phyloP scores from a whole-genome alignment of 2,888 invertebrate genomes.

The Chaetogeoica ovagalla region DNA sequence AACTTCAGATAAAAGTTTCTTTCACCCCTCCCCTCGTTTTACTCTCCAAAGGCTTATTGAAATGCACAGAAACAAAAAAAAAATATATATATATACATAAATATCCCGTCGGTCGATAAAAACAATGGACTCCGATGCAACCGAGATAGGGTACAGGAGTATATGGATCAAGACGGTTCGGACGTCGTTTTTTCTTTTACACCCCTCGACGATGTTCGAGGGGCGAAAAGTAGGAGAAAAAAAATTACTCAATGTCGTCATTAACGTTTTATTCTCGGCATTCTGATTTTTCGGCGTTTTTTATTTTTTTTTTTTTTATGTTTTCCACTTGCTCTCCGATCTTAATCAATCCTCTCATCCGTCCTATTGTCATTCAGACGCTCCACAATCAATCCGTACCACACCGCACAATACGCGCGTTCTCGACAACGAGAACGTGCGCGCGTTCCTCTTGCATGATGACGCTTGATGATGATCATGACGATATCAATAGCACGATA shows the following conservation, averaged over 20 bases:
- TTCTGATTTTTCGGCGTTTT: background rate
- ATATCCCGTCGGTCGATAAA: constrained; percentile 29
- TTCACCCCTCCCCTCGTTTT: constrained; percentile 8
- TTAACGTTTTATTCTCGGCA: constrained; percentile 34
- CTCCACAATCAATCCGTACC: no score
- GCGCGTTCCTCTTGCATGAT: no score
- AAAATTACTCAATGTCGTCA: constrained; percentile 44
- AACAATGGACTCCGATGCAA: constrained; percentile 45
- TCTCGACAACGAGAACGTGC: background rate
- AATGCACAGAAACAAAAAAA: constrained; percentile 45
- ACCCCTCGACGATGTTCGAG: constrained; percentile 13
- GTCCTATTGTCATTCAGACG: constrained; percentile 20
- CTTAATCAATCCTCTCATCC: constrained; percentile 12
- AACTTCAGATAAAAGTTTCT: constrained; percentile 49
- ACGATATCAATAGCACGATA: no score
- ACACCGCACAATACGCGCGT: background rate
- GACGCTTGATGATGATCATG: no score
- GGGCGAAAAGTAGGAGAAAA: background rate
- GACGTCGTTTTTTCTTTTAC: no score
- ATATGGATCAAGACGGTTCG: constrained; percentile 31
- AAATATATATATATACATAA: constrained; percentile 8
- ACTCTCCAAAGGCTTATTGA: constrained; percentile 41
- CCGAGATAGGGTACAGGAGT: constrained; percentile 30
- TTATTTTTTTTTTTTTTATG: background rate
- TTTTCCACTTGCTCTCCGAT: constrained; percentile 1